These are phyloP conservation scores for Hipparchia semele DNA, from an alignment of 2,888 invertebrate genomes.

Conservation along the genomic window DNA sequence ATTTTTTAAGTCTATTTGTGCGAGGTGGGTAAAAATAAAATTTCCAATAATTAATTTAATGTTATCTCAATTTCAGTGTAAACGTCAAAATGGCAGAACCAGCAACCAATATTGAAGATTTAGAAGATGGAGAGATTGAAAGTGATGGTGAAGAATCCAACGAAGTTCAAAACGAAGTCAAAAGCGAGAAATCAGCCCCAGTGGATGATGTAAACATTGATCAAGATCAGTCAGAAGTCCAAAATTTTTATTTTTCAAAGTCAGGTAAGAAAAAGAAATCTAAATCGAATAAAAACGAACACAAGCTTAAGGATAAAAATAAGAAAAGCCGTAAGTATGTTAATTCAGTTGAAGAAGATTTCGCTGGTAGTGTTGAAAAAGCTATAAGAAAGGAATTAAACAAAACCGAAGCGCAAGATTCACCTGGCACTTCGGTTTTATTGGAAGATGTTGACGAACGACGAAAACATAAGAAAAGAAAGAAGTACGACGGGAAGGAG, in stretches of 20 bases:
- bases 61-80: conserved; percentile 66
- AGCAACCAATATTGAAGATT: conserved; percentile 80
- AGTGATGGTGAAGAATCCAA: conserved; percentile 78
- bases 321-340: conserved; percentile 76
- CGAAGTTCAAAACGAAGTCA: conserved; percentile 54
- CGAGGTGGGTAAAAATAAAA: not conserved
- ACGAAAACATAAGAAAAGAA: conserved; percentile 81
- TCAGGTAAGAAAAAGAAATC: conserved; percentile 81
- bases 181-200: conserved; percentile 49
- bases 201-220: conserved; percentile 42
- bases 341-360: conserved; percentile 85
- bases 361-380: conserved; percentile 90
- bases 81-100: conserved; percentile 64
- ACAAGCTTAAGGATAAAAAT: conserved; percentile 77
- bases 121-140: conserved; percentile 95
- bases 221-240: conserved; percentile 52
- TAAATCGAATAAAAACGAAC: conserved; percentile 74
- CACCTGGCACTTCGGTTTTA: no score
- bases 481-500: conserved; percentile 83
- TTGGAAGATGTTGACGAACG: conserved; percentile 78
- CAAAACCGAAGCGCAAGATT: conserved; percentile 78
- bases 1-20: not conserved
- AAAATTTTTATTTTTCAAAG: conserved; percentile 66
- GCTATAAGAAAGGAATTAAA: conserved; percentile 90
- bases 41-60: conserved; percentile 1